These are phyloP conservation scores for Drosophila paramelanica DNA, from an alignment of 2,888 invertebrate species.

Conservation along the genomic window DNA sequence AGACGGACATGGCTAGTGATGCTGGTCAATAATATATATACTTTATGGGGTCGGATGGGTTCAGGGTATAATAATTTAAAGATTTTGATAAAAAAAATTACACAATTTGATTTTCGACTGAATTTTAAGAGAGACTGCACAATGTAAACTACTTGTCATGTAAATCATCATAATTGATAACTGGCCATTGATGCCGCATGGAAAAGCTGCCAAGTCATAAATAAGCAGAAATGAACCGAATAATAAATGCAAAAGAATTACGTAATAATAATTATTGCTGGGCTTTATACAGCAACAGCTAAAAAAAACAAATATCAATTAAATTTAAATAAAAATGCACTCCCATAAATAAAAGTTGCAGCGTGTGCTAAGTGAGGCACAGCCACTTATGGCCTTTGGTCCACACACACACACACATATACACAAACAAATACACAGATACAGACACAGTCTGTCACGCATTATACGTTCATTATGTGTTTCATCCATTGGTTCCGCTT, in stretches of 20 bases:
- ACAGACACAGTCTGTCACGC: conserved; percentile 55
- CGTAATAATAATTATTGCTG: conserved; percentile 36
- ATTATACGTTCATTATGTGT: conserved; percentile 67
- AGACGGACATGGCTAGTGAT: no score
- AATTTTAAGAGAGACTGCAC: no score
- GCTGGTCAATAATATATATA: no score
- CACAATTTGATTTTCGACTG: no score
- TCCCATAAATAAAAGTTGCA: conserved; percentile 58
- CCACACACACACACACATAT: conserved; percentile 13
- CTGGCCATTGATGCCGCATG: conserved; percentile 36
- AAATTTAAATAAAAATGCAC: conserved; percentile 76
- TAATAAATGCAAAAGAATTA: conserved; percentile 11
- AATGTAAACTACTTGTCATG: conserved; percentile 1
- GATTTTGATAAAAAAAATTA: not conserved
- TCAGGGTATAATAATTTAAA: not conserved
- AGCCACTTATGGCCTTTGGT: conserved; percentile 47
- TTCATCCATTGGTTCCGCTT: conserved; percentile 18
- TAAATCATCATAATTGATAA: conserved; percentile 34
- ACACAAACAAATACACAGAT: conserved; percentile 11
- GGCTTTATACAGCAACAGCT: conserved; percentile 1
- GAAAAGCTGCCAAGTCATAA: conserved; percentile 36
- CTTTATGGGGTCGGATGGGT: no score
- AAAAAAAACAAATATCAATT: conserved; percentile 56
- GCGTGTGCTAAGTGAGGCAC: conserved; percentile 62
- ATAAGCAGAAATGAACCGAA: conserved; percentile 26